Percentiles rank a stretch among this genome's conserved stretches.
phyloP scores from a whole-genome alignment of 2,797 vertebrate species.

The Glyptemys insculpta region DNA sequence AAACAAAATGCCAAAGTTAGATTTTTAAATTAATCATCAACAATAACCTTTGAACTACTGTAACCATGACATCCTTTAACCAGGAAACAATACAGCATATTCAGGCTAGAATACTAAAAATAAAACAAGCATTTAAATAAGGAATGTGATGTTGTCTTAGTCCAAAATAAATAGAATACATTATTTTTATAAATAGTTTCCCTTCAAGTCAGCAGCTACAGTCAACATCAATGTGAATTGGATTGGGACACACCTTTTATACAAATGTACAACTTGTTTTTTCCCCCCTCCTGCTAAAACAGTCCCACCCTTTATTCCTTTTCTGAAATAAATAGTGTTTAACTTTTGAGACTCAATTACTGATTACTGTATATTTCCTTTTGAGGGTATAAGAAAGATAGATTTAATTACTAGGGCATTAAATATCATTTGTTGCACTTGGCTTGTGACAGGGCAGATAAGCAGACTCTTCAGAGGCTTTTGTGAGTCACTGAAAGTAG shows the following conservation, averaged over 20 bases:
- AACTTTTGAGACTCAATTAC: not conserved
- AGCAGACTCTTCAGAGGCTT: not conserved
- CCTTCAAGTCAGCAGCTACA: not conserved
- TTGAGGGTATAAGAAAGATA: not conserved
- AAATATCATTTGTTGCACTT: not conserved
- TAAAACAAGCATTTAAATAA: slow-evolving; percentile 16
- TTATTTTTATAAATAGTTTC: slow-evolving; percentile 43
- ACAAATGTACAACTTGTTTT: slow-evolving; percentile 40
- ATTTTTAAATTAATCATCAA: not conserved
- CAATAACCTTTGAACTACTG: not conserved
- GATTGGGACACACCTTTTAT: slow-evolving; percentile 24
- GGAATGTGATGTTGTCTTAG: not conserved
- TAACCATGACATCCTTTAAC: not conserved
- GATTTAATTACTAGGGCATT: not conserved
- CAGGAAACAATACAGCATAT: not conserved
- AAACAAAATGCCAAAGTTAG: too few relatives aligned
- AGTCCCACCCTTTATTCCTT: slow-evolving; percentile 22
- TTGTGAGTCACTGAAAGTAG: not conserved
- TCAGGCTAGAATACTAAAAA: not conserved
- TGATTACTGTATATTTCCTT: not conserved
- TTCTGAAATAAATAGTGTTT: not conserved
- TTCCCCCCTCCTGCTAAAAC: not conserved
- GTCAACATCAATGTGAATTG: not conserved
- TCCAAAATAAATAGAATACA: slow-evolving; percentile 35
- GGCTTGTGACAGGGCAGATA: not conserved